Percentiles rank a stretch among this genome's conserved stretches.
Evolutionary conservation across 2,888 invertebrate genomes (phyloP).

Genomic region (Lamproptera curius): DNA sequence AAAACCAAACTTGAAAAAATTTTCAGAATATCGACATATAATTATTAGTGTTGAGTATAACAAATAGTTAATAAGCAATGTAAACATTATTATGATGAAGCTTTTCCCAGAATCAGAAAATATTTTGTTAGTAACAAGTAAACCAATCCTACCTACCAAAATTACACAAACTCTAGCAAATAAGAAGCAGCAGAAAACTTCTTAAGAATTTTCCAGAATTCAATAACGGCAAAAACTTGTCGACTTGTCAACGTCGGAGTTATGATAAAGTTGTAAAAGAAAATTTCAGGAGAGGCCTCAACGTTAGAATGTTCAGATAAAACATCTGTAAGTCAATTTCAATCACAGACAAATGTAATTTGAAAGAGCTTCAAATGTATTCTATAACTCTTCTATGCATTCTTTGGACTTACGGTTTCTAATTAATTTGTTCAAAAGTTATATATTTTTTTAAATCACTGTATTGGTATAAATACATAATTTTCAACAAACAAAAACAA

Average conservation of each 20-base stretch:
- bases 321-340: no score
- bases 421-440: not conserved
- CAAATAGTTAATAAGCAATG: no score
- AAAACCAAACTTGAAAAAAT: no score
- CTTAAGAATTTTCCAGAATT: conserved; percentile 47
- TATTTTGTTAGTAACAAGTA: no score
- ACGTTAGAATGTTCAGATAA: no score
- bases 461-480: no score
- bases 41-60: no score
- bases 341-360: not conserved
- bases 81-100: no score
- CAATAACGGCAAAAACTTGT: conserved; percentile 57
- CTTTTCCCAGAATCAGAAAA: no score
- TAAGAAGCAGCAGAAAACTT: conserved; percentile 68
- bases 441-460: not conserved
- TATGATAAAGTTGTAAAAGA: conserved; percentile 14
- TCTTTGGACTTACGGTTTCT: not conserved
- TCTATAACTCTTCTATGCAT: not conserved
- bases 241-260: conserved; percentile 33
- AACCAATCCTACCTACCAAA: conserved; percentile 28
- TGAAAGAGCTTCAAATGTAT: not conserved
- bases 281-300: not conserved
- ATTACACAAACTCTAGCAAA: conserved; percentile 38
- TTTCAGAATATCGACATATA: no score
- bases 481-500: no score